phyloP scores from a whole-genome alignment of 2,888 invertebrate species.

The Sinopyrophorus schimmeli region DNA sequence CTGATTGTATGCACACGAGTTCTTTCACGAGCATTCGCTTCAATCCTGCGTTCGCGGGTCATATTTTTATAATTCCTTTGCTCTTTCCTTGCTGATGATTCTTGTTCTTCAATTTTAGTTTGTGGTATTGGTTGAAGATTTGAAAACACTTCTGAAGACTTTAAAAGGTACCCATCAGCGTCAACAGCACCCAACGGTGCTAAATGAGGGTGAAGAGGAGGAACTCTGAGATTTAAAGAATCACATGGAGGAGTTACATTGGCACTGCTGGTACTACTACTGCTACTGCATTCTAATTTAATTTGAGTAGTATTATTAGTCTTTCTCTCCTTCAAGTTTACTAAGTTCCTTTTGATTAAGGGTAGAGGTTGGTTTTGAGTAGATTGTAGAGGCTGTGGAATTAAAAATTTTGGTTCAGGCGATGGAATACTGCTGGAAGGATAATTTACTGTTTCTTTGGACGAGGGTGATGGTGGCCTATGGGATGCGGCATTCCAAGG shows the following conservation, averaged over 20 bases:
- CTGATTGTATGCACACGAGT: constrained; percentile 95
- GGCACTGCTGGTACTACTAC: too few species aligned
- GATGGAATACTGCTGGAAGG: constrained; percentile 12
- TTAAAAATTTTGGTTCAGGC: constrained; percentile 17
- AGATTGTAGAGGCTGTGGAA: constrained; percentile 16
- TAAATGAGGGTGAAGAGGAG: constrained; percentile 47
- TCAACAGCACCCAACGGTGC: constrained; percentile 41
- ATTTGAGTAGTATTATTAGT: constrained; percentile 15
- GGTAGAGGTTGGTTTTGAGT: constrained; percentile 21
- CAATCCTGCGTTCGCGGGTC: constrained; percentile 89
- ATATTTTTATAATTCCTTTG: constrained; percentile 94
- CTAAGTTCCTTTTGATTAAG: constrained; percentile 24
- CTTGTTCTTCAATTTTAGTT: constrained; percentile 5
- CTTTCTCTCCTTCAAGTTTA: constrained; percentile 10
- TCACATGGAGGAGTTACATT: constrained; percentile 36
- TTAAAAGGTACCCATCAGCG: constrained; percentile 45
- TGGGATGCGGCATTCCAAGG: constrained; percentile 63
- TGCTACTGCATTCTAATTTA: constrained; percentile 25
- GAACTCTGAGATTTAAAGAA: constrained; percentile 47
- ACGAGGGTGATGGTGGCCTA: not conserved
- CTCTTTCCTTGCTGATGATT: constrained; percentile 59
- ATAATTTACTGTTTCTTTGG: constrained; percentile 8
- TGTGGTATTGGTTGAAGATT: constrained; percentile 16
- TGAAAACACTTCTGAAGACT: constrained; percentile 48
- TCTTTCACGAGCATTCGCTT: constrained; percentile 91